Percentiles rank a stretch among this genome's conserved stretches.
Conservation (phyloP, 2,113 vertebrate species). For the Takifugu flavidus region DNA sequence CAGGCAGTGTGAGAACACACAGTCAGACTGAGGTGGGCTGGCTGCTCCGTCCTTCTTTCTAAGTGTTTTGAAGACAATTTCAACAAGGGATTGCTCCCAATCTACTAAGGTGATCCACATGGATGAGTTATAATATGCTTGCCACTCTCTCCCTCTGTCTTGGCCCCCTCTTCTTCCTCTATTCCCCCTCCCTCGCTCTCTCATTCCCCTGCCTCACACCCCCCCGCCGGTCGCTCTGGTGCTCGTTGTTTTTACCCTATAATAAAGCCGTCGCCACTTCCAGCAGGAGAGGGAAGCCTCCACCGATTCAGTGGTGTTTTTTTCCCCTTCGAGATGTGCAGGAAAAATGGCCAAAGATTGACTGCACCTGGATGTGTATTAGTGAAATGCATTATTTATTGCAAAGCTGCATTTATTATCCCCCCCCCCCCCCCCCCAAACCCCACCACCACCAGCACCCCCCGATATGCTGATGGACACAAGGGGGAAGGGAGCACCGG, state of each 20-base stretch:
- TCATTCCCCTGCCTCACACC: not conserved
- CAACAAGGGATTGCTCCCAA: constrained; percentile 77
- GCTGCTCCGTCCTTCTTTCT: constrained; percentile 73
- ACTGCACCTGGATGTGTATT: constrained; percentile 73
- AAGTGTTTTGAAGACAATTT: constrained; percentile 80
- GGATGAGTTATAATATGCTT: constrained; percentile 82
- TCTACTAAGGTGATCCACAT: constrained; percentile 76
- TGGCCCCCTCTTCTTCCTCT: constrained; percentile 47
- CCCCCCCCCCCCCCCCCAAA: constrained; percentile 11
- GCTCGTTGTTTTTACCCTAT: constrained; percentile 79
- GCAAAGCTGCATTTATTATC: constrained; percentile 65
- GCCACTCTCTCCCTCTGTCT: constrained; percentile 73
- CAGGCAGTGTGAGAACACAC: constrained; percentile 68
- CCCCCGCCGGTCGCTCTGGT: constrained; percentile 38
- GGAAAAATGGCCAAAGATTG: constrained; percentile 59
- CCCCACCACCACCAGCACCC: constrained; percentile 10
- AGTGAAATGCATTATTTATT: constrained; percentile 81
- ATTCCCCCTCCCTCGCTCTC: constrained; percentile 50
- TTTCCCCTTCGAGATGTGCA: constrained; percentile 44
- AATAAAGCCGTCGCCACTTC: constrained; percentile 77
- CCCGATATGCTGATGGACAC: constrained; percentile 62
- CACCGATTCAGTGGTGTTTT: constrained; percentile 49
- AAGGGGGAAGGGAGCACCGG: constrained; percentile 47
- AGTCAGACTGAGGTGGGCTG: constrained; percentile 65
- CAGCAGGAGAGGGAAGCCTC: constrained; percentile 62